A percentile compares a stretch with the other conserved stretches of the same genome.
These are phyloP conservation scores for Dastarcus helophoroides DNA, from an alignment of 2,888 invertebrate species.

Conservation along the genomic window DNA sequence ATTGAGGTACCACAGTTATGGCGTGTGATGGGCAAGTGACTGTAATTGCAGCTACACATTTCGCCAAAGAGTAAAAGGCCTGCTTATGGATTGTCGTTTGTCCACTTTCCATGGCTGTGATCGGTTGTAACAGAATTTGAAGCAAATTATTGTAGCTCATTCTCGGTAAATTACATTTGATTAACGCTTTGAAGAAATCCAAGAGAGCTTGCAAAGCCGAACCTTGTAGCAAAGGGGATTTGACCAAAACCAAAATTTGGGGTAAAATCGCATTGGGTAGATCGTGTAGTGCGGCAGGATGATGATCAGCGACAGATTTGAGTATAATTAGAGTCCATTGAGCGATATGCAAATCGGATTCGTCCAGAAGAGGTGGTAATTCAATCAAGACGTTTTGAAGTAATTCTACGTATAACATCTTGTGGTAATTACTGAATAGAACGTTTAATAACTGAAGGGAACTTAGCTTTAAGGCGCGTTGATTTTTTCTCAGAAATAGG, in stretches of 20 bases:
- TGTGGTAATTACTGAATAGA: slow-evolving; percentile 77
- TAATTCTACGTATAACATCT: slow-evolving; percentile 50
- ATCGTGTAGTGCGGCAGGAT: slow-evolving; percentile 65
- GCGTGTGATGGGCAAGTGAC: slow-evolving; percentile 65
- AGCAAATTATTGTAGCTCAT: slow-evolving; percentile 74
- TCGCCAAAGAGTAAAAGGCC: slow-evolving; percentile 92
- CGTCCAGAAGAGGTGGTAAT: slow-evolving; percentile 81
- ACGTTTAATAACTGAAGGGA: slow-evolving; percentile 84
- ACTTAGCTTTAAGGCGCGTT: slow-evolving; percentile 83
- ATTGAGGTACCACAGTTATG: slow-evolving; percentile 50
- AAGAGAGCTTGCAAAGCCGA: slow-evolving; percentile 84
- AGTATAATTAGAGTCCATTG: slow-evolving; percentile 78
- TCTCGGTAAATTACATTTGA: slow-evolving; percentile 59
- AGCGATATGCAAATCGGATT: slow-evolving; percentile 93
- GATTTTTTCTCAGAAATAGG: slow-evolving; percentile 92
- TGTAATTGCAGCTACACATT: slow-evolving; percentile 90
- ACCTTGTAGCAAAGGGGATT: slow-evolving; percentile 86
- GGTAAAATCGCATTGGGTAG: slow-evolving; percentile 68
- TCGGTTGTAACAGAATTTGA: slow-evolving; percentile 60
- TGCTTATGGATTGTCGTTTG: slow-evolving; percentile 43
- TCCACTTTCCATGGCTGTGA: slow-evolving; percentile 19
- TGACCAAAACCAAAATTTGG: slow-evolving; percentile 74
- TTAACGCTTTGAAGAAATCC: slow-evolving; percentile 86
- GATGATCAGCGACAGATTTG: slow-evolving; percentile 68
- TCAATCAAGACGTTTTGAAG: slow-evolving; percentile 71